Evolutionary conservation across 2,113 vertebrate genomes (phyloP), one percentile per base, ranked within the genome.

Genomic region (Bettongia penicillata): DNA sequence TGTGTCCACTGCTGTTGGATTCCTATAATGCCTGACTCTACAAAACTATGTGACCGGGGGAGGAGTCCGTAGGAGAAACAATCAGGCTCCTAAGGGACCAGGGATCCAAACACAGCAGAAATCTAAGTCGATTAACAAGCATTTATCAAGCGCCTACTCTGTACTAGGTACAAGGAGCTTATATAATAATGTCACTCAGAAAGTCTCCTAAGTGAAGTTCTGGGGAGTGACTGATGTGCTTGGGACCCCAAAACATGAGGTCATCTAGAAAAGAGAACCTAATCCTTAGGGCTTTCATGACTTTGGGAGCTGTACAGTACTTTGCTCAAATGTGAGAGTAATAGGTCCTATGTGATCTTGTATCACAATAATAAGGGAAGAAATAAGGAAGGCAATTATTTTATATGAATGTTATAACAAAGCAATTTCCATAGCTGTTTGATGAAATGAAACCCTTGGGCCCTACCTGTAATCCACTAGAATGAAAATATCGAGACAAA

Each of bases 401-500:
- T 77, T 19, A 19, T 5, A n/a, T n/a, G 37, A 77, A n/a, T 19
- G 12, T 19, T n/a, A 77, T 77, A n/a, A 77, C 12, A 77, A 77
- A n/a, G 14, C 61, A 37, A 77, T 77, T 19, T 77, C 31, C 12
- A 77, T n/a, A n/a, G 61, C 37, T 77, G 12, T 19, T 77, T 77
- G 61, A 77, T n/a, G 16, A n/a, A 22, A n/a, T 77, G 61, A 77
- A 77, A n/a, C 37, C 37, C 61, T 52, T 77, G 95, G 51, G 90
- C 89, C 77, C 51, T 97, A 98, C 98, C 96, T 98, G 95, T 94
- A 53, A 0, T 91, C 61, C 93, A 97, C 94, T 94, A 95, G 95
- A 91, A 57, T 97, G 97, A 97, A 98, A 98, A 97, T 95, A 95
- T 96, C 47, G 96, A 96, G 96, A 98, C 96, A 98, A 97, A 97